These are phyloP conservation scores for Abrostola tripartita DNA, from an alignment of 2,888 invertebrate species.

Conservation along the genomic window DNA sequence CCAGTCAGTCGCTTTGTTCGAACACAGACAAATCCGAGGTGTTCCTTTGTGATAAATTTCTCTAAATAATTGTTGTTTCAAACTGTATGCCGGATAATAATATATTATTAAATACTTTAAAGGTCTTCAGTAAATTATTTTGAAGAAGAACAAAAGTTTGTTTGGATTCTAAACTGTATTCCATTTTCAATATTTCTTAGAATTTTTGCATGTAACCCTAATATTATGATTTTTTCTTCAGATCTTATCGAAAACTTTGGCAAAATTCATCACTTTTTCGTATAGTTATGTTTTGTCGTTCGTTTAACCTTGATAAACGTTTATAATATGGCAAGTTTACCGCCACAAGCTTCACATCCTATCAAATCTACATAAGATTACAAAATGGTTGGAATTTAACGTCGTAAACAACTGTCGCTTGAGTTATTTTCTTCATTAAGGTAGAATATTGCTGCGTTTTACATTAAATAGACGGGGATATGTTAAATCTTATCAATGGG, in stretches of 20 bases:
- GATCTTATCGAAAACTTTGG: no score
- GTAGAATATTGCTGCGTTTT: constrained; percentile 9
- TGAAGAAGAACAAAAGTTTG: neutral
- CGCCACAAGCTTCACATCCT: constrained; percentile 4
- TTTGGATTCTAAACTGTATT: no score
- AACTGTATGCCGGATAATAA: constrained; percentile 2
- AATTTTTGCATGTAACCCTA: no score
- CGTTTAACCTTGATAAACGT: neutral
- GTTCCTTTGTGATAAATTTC: constrained; percentile 9
- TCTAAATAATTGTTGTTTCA: constrained; percentile 18
- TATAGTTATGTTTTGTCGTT: neutral
- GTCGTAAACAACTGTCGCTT: constrained; percentile 6
- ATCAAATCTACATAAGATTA: constrained; percentile 16
- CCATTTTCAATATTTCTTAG: no score
- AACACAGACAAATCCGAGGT: neutral
- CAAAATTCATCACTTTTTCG: no score
- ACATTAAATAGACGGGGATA: constrained; percentile 5
- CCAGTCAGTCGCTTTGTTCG: constrained; percentile 16
- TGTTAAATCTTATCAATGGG: constrained; percentile 14
- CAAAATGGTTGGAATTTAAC: constrained; percentile 11
- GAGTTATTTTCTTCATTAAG: constrained; percentile 34
- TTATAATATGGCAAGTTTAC: neutral
- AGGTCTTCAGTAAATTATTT: neutral
- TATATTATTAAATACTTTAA: neutral
- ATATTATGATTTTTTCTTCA: no score